Conservation (phyloP, 1,140 invertebrate species). For the Mizuhopecten yessoensis region DNA sequence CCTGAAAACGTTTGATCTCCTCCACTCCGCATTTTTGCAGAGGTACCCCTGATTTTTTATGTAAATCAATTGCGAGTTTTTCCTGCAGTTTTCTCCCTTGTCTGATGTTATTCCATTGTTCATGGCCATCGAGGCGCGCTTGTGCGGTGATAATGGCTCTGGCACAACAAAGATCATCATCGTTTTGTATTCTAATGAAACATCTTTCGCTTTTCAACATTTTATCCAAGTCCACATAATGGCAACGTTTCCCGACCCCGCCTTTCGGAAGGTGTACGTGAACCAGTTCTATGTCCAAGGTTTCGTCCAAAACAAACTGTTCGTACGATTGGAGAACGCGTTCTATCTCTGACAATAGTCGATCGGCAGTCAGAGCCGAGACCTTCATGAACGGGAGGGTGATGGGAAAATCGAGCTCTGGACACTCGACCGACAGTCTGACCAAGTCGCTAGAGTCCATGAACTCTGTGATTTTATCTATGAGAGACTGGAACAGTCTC, state of each 20-base stretch:
- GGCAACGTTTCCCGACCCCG: conserved; percentile 30
- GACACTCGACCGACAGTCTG: conserved; percentile 56
- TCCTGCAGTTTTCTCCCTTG: conserved; percentile 44
- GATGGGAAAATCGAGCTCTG: conserved; percentile 59
- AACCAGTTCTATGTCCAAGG: conserved; percentile 56
- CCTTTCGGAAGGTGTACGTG: conserved; percentile 53
- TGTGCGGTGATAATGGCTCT: conserved; percentile 60
- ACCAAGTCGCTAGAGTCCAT: conserved; percentile 54
- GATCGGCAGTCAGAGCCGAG: conserved; percentile 52
- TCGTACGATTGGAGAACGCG: conserved; percentile 62
- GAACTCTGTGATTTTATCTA: conserved; percentile 46
- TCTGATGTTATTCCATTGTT: conserved; percentile 56
- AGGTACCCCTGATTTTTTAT: conserved; percentile 42
- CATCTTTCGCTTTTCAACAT: conserved; percentile 54
- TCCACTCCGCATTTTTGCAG: conserved; percentile 51
- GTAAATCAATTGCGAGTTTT: conserved; percentile 46
- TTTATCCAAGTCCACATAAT: conserved; percentile 52
- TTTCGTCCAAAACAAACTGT: conserved; percentile 61
- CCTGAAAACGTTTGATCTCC: conserved; percentile 57
- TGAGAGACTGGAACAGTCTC: conserved; percentile 49
- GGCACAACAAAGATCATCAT: conserved; percentile 58
- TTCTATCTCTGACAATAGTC: conserved; percentile 57
- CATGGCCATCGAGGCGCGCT: conserved; percentile 48
- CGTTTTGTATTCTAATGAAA: conserved; percentile 61
- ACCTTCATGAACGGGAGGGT: conserved; percentile 57